phyloP scores from a whole-genome alignment of 23 tunicate species.

The Oikopleura albicans region DNA sequence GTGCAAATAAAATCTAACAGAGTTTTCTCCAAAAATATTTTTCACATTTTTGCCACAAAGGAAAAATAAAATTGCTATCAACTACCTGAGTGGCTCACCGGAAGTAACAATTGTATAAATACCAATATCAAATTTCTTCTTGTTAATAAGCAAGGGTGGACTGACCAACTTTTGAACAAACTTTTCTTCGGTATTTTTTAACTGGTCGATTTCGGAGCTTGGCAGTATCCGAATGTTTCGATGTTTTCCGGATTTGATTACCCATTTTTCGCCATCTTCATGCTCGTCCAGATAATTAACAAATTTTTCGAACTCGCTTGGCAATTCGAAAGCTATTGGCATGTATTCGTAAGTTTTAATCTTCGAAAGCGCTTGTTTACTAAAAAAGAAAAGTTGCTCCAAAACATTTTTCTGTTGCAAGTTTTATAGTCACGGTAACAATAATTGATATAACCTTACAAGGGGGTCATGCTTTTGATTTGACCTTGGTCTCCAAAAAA shows the following conservation, averaged over 20 bases:
- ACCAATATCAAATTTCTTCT: constrained; percentile 71
- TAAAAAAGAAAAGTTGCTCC: too few relatives aligned
- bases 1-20: too few relatives aligned
- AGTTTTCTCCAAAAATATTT: too few relatives aligned
- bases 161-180: constrained; percentile 59
- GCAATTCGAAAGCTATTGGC: constrained; percentile 61
- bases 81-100: too few relatives aligned
- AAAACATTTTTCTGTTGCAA: too few relatives aligned
- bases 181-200: background rate
- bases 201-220: background rate
- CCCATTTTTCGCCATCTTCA: constrained; percentile 28
- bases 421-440: too few relatives aligned
- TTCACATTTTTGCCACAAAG: too few relatives aligned
- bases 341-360: constrained; percentile 26
- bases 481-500: too few relatives aligned
- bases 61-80: too few relatives aligned
- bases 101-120: constrained; percentile 73
- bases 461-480: too few relatives aligned
- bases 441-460: too few relatives aligned
- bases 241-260: constrained; percentile 62
- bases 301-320: constrained; percentile 34
- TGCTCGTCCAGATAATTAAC: constrained; percentile 32
- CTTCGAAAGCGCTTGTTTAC: constrained; percentile 7
- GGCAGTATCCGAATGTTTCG: constrained; percentile 30
- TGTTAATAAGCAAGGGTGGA: constrained; percentile 43